Evolutionary conservation across 2,888 invertebrate species (phyloP).

Genomic region (Antheraea yamamai): DNA sequence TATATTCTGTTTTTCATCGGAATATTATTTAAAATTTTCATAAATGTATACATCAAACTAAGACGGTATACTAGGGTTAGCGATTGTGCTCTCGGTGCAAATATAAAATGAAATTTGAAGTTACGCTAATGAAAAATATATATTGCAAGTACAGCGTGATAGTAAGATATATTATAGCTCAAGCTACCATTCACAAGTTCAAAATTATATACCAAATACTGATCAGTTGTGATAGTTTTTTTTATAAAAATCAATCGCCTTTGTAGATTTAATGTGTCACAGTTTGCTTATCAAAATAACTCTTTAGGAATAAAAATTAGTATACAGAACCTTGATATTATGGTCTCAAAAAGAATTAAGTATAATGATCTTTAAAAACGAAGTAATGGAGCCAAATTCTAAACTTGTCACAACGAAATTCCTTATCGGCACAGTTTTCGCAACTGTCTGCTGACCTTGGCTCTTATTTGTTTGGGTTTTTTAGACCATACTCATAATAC

Average conservation of each 20-base stretch:
- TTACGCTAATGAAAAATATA: not conserved
- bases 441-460: not conserved
- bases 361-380: not conserved
- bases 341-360: too few relatives aligned
- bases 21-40: not conserved
- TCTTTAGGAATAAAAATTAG: not conserved
- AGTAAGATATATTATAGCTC: not conserved
- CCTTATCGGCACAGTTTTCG: not conserved
- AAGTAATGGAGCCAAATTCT: not conserved
- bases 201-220: not conserved
- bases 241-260: not conserved
- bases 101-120: not conserved
- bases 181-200: not conserved
- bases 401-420: not conserved
- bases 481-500: too few relatives aligned
- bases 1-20: not conserved
- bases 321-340: not conserved
- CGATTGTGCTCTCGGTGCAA: not conserved
- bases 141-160: not conserved
- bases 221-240: not conserved
- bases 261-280: not conserved
- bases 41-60: not conserved
- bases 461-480: too few relatives aligned
- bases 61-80: not conserved
- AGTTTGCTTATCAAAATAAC: not conserved